Evolutionary conservation across 2,888 invertebrate genomes (phyloP).

Genomic region (Maniola hyperantus): DNA sequence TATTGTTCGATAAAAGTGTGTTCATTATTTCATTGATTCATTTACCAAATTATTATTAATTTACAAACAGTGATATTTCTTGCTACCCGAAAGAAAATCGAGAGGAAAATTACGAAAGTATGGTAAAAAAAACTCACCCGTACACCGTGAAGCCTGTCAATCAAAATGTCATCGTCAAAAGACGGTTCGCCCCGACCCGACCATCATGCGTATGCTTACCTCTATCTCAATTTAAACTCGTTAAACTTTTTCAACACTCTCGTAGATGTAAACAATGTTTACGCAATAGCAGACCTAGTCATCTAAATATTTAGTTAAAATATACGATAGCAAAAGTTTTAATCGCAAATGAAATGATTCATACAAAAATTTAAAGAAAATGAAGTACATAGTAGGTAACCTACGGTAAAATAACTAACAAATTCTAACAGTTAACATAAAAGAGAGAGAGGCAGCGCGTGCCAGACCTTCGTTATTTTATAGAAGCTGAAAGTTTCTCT

Average conservation of each 20-base stretch:
- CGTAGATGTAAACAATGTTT: slow-evolving; percentile 12
- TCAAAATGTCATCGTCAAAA: slow-evolving; percentile 61
- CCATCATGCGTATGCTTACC: slow-evolving; percentile 24
- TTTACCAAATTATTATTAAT: background rate
- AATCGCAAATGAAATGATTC: background rate
- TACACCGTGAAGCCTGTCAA: slow-evolving; percentile 60
- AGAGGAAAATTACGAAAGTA: slow-evolving; percentile 17
- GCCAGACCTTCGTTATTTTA: too few species aligned
- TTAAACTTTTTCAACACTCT: slow-evolving; percentile 13
- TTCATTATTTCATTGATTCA: background rate
- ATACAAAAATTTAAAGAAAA: background rate
- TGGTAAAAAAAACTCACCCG: slow-evolving; percentile 35
- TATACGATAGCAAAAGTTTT: background rate
- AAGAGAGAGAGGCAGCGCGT: too few species aligned
- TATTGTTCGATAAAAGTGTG: background rate
- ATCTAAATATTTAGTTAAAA: slow-evolving; percentile 10
- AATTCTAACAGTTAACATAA: too few species aligned
- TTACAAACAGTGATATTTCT: background rate
- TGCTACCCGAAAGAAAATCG: background rate
- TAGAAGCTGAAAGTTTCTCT: too few species aligned
- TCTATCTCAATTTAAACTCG: slow-evolving; percentile 15
- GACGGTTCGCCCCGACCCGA: slow-evolving; percentile 36
- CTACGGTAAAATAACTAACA: too few species aligned
- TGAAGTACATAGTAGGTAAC: too few species aligned
- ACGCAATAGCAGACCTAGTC: slow-evolving; percentile 5